Percentiles rank a stretch among this genome's conserved stretches.
phyloP scores from a whole-genome alignment of 2,797 vertebrate species.

The Tapirus indicus region DNA sequence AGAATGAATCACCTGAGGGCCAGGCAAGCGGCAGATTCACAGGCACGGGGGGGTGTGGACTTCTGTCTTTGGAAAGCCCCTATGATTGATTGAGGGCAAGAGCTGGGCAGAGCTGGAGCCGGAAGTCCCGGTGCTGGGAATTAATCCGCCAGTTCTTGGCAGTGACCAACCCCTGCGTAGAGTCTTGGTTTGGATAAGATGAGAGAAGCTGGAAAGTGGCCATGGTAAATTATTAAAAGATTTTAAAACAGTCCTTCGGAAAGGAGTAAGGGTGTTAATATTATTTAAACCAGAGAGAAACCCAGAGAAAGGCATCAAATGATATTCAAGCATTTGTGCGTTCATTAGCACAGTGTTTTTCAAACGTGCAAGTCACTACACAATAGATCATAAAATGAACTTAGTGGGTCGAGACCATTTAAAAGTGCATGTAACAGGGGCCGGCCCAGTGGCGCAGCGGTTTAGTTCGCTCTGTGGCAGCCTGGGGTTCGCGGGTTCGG shows the following conservation, averaged over 20 bases:
- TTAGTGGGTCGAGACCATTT: not conserved
- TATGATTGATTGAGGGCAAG: not conserved
- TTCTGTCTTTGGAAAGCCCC: not conserved
- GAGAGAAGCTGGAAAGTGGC: constrained; percentile 63
- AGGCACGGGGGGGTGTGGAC: not conserved
- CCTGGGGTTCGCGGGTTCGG: too few species aligned
- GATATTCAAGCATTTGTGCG: not conserved
- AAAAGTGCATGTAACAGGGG: not conserved
- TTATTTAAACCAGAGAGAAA: constrained; percentile 45
- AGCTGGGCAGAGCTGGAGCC: not conserved
- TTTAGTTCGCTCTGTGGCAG: too few species aligned
- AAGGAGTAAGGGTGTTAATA: constrained; percentile 5
- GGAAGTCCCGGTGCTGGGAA: not conserved
- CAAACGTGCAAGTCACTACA: not conserved
- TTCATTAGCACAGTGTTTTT: not conserved
- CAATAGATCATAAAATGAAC: not conserved
- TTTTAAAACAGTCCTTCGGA: constrained; percentile 49
- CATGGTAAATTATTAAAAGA: constrained; percentile 72
- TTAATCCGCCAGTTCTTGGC: not conserved
- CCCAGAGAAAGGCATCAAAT: not conserved
- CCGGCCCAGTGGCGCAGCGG: too few species aligned
- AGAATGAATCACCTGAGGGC: not conserved
- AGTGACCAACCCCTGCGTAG: not conserved
- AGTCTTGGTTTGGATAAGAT: constrained; percentile 22
- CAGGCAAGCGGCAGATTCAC: not conserved